A percentile compares a stretch with the other conserved stretches of the same genome.
These are phyloP conservation scores for Astropecten irregularis DNA, from an alignment of 53 echinoderm and acorn worm species.

Conservation along the genomic window DNA sequence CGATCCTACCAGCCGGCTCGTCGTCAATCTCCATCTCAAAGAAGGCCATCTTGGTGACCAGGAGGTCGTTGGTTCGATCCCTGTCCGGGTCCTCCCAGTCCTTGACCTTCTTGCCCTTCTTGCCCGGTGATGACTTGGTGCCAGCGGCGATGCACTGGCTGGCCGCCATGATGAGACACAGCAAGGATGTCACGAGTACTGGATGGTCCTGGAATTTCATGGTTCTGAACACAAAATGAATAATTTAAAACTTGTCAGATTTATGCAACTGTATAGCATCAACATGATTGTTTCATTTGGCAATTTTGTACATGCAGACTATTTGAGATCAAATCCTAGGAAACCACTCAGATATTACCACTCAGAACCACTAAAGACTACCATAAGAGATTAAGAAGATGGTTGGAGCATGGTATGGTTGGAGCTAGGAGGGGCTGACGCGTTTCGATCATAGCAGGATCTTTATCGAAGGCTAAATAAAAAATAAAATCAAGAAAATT, in stretches of 20 bases:
- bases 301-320: neutral
- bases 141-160: neutral
- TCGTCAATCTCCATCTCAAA: slow-evolving; percentile 91
- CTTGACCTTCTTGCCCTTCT: slow-evolving; percentile 57
- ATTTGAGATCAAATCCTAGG: neutral
- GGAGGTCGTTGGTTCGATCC: slow-evolving; percentile 73
- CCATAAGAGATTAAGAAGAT: too few species aligned
- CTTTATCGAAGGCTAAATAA: too few species aligned
- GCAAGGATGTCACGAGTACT: neutral
- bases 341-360: too few species aligned
- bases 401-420: too few species aligned
- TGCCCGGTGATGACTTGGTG: neutral
- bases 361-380: too few species aligned
- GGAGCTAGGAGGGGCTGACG: too few species aligned
- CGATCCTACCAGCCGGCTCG: slow-evolving; percentile 77
- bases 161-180: neutral
- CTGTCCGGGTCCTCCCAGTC: slow-evolving; percentile 84
- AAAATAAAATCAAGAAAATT: too few species aligned
- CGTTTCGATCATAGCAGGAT: too few species aligned
- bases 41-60: slow-evolving; percentile 91
- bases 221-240: neutral
- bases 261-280: too few species aligned
- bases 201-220: neutral
- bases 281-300: too few species aligned
- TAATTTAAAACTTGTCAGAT: neutral